These are phyloP conservation scores for Cyprinodon diabolis DNA, from an alignment of 2,797 vertebrate species.

Conservation along the genomic window DNA sequence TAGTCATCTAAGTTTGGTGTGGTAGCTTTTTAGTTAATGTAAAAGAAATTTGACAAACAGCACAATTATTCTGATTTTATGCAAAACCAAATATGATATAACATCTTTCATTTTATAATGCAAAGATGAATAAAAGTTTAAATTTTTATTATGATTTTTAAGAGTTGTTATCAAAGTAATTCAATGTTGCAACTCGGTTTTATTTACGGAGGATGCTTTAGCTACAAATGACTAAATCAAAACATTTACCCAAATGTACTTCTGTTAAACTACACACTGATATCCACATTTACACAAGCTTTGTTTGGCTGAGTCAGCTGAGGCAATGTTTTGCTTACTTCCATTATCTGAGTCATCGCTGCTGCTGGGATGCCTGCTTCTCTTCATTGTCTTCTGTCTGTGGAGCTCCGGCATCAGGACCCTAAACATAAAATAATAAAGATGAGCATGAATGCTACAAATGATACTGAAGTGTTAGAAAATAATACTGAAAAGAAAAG, in stretches of 20 bases:
- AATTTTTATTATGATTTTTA: no score
- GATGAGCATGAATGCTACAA: neutral
- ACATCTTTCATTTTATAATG: no score
- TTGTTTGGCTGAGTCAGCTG: constrained; percentile 40
- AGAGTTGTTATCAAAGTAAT: no score
- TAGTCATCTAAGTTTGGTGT: no score
- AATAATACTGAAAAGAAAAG: neutral
- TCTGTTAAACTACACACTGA: neutral
- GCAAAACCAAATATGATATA: no score
- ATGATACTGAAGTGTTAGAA: neutral
- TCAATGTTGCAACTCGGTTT: no score
- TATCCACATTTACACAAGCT: neutral
- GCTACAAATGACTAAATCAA: neutral
- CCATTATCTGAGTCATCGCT: constrained; percentile 98
- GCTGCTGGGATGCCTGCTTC: constrained; percentile 90
- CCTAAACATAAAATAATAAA: constrained; percentile 30
- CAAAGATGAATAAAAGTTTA: no score
- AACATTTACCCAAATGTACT: neutral
- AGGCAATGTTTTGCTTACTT: constrained; percentile 85
- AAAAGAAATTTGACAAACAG: no score
- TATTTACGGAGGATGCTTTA: neutral
- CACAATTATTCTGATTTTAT: no score
- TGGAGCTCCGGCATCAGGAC: constrained; percentile 32
- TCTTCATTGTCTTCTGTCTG: constrained; percentile 89
- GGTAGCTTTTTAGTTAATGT: no score